Evolutionary conservation across 2,888 invertebrate species (phyloP), one percentile per base, ranked within the genome.

Genomic region (Tigriopus californicus): DNA sequence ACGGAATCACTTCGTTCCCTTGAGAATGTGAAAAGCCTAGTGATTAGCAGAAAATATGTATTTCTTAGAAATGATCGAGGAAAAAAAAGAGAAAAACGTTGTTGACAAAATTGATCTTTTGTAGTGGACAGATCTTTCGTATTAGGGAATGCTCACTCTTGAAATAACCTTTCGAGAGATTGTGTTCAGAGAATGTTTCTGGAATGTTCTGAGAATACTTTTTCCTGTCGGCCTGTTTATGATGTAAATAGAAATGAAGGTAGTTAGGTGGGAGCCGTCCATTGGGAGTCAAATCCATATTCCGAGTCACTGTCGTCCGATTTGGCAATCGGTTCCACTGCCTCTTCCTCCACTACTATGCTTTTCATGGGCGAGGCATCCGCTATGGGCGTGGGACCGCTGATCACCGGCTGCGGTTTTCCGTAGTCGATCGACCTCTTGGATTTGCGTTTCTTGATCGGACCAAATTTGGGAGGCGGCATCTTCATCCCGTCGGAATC

Each of bases 221-320:
- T 33, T 33, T 3, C 8, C n/a, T 22, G 20, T 47, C 47, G 20
- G n/a, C n/a, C n/a, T n/a, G n/a, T n/a, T n/a, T n/a, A n/a, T n/a
- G n/a, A n/a, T n/a, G n/a, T n/a, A n/a, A n/a, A n/a, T n/a, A 47
- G 20, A 47, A 20, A 18, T 10, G 22, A 47, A 12, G n/a, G 12
- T 11, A 47, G 47, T 20, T 52, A 20, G 20, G 33, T 46, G 56
- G 56, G 56, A 55, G 46, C 24, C 8, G 60, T 41, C 84, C 84
- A 85, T 60, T 79, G 77, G 1, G 80, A 79, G 66, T 81, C 88
- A 69, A 90, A 90, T 0, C 89, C 89, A 65, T 84, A 87, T 0
- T 87, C 88, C 0, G 84, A 80, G 69, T 90, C 89, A 0, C 88
- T 89, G 70, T 90, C 89, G 86, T 68, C 87, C 87, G 15, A 63